A percentile compares a stretch with the other conserved stretches of the same genome.
phyloP scores from a whole-genome alignment of 2,888 invertebrate species.

The Chromoteleia sp. region DNA sequence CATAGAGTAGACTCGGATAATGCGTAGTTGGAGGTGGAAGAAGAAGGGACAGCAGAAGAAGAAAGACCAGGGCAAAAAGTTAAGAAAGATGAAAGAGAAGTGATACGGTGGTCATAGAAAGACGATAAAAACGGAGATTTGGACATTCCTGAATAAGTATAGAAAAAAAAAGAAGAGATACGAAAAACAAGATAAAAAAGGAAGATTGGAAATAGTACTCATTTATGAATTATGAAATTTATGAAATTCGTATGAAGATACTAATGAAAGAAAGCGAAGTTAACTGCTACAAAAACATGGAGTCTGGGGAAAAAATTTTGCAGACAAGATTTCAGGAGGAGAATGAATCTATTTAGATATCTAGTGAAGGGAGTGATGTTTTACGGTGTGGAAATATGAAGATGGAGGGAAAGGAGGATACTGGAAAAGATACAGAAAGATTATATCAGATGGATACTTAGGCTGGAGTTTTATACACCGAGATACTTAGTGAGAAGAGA shows the following conservation, averaged over 20 bases:
- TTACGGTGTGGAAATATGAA: neutral
- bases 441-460: neutral
- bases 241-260: neutral
- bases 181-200: neutral
- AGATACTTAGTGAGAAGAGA: neutral
- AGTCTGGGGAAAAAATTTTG: neutral
- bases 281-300: neutral
- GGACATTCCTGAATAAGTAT: neutral
- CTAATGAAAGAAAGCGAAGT: neutral
- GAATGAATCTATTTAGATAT: neutral
- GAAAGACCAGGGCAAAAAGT: neutral
- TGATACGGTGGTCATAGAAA: neutral
- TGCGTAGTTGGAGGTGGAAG: neutral
- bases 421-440: neutral
- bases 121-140: no score
- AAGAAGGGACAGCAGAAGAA: neutral
- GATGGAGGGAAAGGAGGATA: neutral
- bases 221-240: no score
- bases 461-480: neutral
- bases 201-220: no score
- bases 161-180: neutral
- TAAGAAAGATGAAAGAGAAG: neutral
- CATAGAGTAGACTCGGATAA: neutral
- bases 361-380: neutral
- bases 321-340: neutral